Base-by-base conservation (phyloP, 2,797 vertebrate genomes). In the Sebastolobus alascanus region DNA sequence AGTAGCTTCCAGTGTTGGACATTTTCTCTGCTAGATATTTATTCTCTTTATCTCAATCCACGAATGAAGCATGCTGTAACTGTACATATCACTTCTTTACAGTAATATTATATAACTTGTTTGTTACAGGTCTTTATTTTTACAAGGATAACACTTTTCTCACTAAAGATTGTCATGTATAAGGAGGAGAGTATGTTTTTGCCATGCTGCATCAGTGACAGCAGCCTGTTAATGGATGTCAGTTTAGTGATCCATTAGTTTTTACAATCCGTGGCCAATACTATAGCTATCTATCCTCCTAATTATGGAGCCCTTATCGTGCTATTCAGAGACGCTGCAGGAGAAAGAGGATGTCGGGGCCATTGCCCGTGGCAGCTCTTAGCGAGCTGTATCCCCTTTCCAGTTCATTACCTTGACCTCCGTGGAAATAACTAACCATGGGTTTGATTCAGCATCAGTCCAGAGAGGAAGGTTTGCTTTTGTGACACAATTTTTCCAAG, bases 371-470 rank as follows among this genome's bases (percentile, higher is more conserved):
- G 50, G 77, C 46, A 80, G 84, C 89, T 92, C 76, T 91, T 86
- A 92, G 87, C 83, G 76, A 88, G 77, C 87, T 87, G 40, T n/a
- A 76, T 79, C 54, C 63, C 11, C 65, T 80, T 93, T 92, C 80
- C 89, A 85, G 85, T 74, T 90, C 92, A 91, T 92, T 94, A 92
- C 87, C 81, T 79, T 64, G 63, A 88, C 79, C 83, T 88, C 40
- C 75, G 63, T 58, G 52, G 50, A 31, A 70, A 46, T 65, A 66
- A 80, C 56, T 67, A 76, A 80, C 56, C 43, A 73, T 35, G 68
- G 75, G 13, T 68, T 83, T 46, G 67, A 43, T 64, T 82, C 59
- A 66, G 29, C 54, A 68, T 68, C 58, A 64, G 37, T 25, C 5
- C 13, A 33, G 16, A 68, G 12, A 68, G 11, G 25, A 22, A 27